Evolutionary conservation across 92 coral and sea anemone genomes (phyloP).

Genomic region (Anthopleura xanthogrammica): DNA sequence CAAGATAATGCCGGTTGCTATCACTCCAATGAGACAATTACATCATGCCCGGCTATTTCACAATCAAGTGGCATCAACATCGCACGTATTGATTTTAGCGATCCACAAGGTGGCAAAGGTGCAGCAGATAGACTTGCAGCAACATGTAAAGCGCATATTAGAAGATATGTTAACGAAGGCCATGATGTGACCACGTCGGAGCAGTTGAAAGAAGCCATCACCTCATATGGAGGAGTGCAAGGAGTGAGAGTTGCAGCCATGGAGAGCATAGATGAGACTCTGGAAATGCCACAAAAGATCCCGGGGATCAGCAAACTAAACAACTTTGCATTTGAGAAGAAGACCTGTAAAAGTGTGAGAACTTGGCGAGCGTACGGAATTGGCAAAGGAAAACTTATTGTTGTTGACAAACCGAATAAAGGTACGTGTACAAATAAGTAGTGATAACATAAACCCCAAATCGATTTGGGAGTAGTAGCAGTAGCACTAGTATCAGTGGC

Average conservation of each 20-base stretch:
- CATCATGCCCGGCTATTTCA: constrained; percentile 41
- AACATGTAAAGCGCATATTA: constrained; percentile 48
- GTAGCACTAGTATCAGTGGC: too few relatives aligned
- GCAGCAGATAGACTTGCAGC: constrained; percentile 62
- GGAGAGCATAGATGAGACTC: constrained; percentile 30
- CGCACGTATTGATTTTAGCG: constrained; percentile 16
- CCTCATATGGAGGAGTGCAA: too few relatives aligned
- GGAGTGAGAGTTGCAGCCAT: too few relatives aligned
- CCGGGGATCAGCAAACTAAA: constrained; percentile 47
- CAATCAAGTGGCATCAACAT: constrained; percentile 31
- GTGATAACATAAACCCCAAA: not conserved
- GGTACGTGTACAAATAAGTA: not conserved
- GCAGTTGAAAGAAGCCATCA: too few relatives aligned
- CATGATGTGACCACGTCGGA: constrained; percentile 39
- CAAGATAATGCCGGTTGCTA: constrained; percentile 64
- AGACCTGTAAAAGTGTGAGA: not conserved
- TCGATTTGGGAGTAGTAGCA: not conserved
- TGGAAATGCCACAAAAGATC: constrained; percentile 17
- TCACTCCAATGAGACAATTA: constrained; percentile 38
- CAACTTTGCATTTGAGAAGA: constrained; percentile 26
- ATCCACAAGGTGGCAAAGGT: constrained; percentile 67
- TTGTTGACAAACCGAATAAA: not conserved
- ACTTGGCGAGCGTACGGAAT: constrained; percentile 47
- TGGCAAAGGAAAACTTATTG: constrained; percentile 34
- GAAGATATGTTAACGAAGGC: constrained; percentile 47